phyloP scores from a whole-genome alignment of 2,113 vertebrate species.

The Prolemur simus region DNA sequence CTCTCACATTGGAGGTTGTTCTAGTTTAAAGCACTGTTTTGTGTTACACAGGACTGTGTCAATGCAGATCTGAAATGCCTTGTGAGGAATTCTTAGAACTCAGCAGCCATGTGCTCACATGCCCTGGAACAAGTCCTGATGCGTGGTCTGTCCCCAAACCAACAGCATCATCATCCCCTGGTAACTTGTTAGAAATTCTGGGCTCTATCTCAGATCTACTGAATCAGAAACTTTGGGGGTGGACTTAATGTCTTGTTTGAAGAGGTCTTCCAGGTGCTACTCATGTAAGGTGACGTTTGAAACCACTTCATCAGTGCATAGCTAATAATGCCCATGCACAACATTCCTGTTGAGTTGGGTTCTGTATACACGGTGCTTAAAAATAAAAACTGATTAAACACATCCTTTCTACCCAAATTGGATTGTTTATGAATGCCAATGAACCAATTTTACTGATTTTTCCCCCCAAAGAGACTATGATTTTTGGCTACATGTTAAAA shows the following conservation, averaged over 20 bases:
- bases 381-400: neutral
- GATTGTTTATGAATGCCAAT: neutral
- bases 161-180: neutral
- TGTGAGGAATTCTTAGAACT: neutral
- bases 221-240: neutral
- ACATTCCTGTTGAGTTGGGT: neutral
- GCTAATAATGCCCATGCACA: neutral
- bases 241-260: neutral
- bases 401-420: neutral
- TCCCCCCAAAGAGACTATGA: neutral
- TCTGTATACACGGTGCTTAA: neutral
- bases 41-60: neutral
- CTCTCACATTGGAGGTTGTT: neutral
- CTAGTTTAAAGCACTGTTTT: neutral
- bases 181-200: neutral
- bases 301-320: neutral
- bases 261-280: neutral
- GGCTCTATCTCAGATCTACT: neutral
- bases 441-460: neutral
- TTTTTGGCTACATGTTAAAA: neutral
- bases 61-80: neutral
- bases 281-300: neutral
- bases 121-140: neutral
- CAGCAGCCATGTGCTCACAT: neutral
- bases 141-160: neutral